Base-by-base conservation (phyloP, 2,888 invertebrate species). In the Psococerastis gibbosa region DNA sequence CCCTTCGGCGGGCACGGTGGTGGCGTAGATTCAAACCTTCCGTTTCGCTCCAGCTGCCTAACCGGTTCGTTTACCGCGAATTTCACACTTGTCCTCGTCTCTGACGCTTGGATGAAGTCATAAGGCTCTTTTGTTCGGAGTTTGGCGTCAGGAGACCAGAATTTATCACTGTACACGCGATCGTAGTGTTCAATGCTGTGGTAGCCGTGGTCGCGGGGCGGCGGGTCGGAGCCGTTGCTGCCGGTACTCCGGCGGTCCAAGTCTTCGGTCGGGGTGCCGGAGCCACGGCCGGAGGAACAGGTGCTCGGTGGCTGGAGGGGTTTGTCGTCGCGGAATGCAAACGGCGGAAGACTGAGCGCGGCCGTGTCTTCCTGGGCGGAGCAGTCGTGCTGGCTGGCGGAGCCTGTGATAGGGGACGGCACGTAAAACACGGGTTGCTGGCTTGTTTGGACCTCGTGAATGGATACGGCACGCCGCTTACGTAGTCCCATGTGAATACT, bases 401-500 rank as follows among this genome's bases (percentile, higher is more conserved):
- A 32, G 22, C 33, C 22, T 35, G 48, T 23, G 18, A 49, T 44
- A 3, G 70, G 70, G 56, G 75, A 74, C 45, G 79, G 78, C 32
- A 78, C 78, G 57, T 78, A 78, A 56, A 79, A 79, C 3, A 69
- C 72, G 2, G 73, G 65, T 22, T 43, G 54, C 56, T 57, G 49
- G 49, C 75, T 67, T 4, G 33, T 33, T 38, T 15, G 44, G 11
- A 77, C 74, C 53, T 78, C 78, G 51, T 77, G 75, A 9, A 78
- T 78, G 42, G 77, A 78, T 20, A 78, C 55, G 2, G 78, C 75
- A 50, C 78, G 65, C 43, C 77, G 63, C 52, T 68, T 70, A 38
- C 78, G 64, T 46, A 78, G 60, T 1, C 78, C 78, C 9, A 75
- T 75, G 45, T 49, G 48, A 46, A 79, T 69, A 55, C 77, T 72